phyloP scores from a whole-genome alignment of 2,888 invertebrate genomes.

The Cetonia aurata region DNA sequence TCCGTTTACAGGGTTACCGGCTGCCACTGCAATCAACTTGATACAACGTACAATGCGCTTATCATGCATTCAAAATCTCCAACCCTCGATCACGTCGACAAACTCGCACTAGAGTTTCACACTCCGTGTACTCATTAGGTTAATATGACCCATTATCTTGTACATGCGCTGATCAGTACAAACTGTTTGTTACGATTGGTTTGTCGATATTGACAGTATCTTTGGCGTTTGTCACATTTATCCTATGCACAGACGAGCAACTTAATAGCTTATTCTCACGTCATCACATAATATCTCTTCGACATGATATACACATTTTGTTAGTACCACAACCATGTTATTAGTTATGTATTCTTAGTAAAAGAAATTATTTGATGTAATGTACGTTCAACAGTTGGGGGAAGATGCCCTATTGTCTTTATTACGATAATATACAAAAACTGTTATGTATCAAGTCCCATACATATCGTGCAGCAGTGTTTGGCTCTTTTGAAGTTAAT shows the following conservation, averaged over 20 bases:
- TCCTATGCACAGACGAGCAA: conserved; percentile 10
- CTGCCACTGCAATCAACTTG: conserved; percentile 28
- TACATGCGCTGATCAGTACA: conserved; percentile 52
- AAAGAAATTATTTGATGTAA: too few species aligned
- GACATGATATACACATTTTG: conserved; percentile 14
- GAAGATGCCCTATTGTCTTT: too few species aligned
- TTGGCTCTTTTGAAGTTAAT: too few species aligned
- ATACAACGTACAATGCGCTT: conserved; percentile 42
- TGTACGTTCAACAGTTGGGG: too few species aligned
- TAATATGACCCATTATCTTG: conserved; percentile 54
- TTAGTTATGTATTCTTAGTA: too few species aligned
- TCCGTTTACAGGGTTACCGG: conserved; percentile 22
- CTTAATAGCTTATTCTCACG: neutral
- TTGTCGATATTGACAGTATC: conserved; percentile 55
- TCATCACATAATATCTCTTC: conserved; percentile 7
- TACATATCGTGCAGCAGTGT: too few species aligned
- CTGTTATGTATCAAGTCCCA: too few species aligned
- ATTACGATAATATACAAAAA: too few species aligned
- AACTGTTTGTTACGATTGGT: conserved; percentile 47
- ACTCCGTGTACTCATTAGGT: conserved; percentile 51
- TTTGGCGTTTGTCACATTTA: conserved; percentile 44
- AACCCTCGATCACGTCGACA: conserved; percentile 38
- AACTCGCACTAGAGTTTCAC: conserved; percentile 51
- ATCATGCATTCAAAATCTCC: conserved; percentile 46
- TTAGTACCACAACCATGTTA: too few species aligned